Conservation (phyloP, 2,888 invertebrate species). For the Netelia virgata region DNA sequence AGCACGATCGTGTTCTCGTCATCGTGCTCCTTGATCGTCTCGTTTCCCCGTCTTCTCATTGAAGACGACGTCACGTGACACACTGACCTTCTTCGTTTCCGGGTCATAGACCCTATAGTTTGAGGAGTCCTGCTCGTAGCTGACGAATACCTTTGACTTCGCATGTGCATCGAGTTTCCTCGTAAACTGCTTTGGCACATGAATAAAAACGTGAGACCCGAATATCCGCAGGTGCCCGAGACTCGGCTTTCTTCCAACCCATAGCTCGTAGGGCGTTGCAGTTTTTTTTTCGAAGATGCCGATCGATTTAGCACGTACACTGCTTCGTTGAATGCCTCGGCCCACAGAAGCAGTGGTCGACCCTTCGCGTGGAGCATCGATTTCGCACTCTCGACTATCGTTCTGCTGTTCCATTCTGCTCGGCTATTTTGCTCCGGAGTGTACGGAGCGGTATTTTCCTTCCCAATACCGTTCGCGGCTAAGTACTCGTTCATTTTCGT, state of each 20-base stretch:
- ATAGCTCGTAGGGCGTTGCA: slow-evolving; percentile 68
- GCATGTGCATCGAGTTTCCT: slow-evolving; percentile 69
- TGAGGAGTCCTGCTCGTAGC: slow-evolving; percentile 63
- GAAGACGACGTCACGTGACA: slow-evolving; percentile 51
- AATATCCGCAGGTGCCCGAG: slow-evolving; percentile 64
- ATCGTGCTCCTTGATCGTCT: slow-evolving; percentile 13
- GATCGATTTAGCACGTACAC: slow-evolving; percentile 8
- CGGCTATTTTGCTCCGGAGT: slow-evolving; percentile 2
- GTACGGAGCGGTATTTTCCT: slow-evolving; percentile 5
- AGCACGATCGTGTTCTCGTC: background rate
- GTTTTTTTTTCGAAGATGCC: background rate
- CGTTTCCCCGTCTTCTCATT: slow-evolving; percentile 21
- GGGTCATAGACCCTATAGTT: slow-evolving; percentile 57
- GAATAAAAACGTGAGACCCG: slow-evolving; percentile 63
- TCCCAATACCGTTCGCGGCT: background rate
- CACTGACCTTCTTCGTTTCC: slow-evolving; percentile 21
- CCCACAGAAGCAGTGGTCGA: background rate
- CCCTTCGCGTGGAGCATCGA: background rate
- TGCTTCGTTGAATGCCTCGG: background rate
- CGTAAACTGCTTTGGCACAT: slow-evolving; percentile 64
- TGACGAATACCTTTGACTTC: slow-evolving; percentile 25
- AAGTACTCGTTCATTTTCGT: background rate
- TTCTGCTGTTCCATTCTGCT: background rate
- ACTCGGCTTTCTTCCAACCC: slow-evolving; percentile 64
- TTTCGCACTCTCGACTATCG: background rate